Evolutionary conservation across 2,888 invertebrate species (phyloP).

Genomic region (Tholera decimalis): DNA sequence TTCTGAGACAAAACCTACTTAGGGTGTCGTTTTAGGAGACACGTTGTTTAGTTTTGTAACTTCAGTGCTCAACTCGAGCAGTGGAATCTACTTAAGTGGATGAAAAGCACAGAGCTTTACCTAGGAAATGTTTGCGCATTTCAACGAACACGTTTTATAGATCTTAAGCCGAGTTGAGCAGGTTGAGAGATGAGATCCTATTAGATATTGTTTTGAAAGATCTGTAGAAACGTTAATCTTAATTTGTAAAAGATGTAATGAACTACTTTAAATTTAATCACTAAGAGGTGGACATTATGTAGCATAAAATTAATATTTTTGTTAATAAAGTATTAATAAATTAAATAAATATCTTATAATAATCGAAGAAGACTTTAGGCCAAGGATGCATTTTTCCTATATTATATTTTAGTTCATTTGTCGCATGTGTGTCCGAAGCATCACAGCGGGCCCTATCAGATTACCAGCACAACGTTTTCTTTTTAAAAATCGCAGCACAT

Average conservation of each 20-base stretch:
- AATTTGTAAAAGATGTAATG: neutral
- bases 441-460: too few relatives aligned
- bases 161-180: conserved; percentile 29
- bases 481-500: too few relatives aligned
- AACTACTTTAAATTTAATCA: neutral
- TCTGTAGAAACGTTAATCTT: neutral
- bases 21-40: conserved; percentile 57
- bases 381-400: too few relatives aligned
- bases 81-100: conserved; percentile 67
- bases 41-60: conserved; percentile 67
- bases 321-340: too few relatives aligned
- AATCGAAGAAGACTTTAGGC: too few relatives aligned
- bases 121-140: conserved; percentile 55
- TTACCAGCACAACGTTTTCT: too few relatives aligned
- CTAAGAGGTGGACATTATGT: neutral
- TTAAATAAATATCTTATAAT: too few relatives aligned
- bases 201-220: conserved; percentile 13
- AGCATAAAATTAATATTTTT: too few relatives aligned
- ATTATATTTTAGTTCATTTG: too few relatives aligned
- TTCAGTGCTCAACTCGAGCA: conserved; percentile 54
- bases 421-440: too few relatives aligned
- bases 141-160: conserved; percentile 42
- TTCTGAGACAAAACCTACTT: conserved; percentile 66
- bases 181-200: conserved; percentile 22
- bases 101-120: conserved; percentile 60